Base-by-base conservation (phyloP, 2,113 vertebrate genomes). In the Pachyramphus minor region DNA sequence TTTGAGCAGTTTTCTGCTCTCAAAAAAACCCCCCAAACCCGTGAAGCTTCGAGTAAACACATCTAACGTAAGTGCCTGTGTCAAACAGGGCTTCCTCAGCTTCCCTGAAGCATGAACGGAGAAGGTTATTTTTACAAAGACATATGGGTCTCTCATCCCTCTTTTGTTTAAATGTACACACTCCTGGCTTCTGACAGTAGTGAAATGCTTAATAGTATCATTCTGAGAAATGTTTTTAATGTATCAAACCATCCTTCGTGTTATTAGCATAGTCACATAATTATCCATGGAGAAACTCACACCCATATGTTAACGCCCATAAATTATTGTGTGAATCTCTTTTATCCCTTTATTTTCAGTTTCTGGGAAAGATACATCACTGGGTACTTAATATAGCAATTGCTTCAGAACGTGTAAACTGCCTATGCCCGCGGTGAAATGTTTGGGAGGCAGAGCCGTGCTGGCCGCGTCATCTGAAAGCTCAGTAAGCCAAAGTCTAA, bases 181-280 rank as follows among this genome's bases (percentile, higher is more conserved):
- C 31, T 71, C 22, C 52, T 82, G 79, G 12, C 37, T 69, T 30
- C 45, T 86, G 80, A 47, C 35, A n/a, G 30, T 75, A 77, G 74
- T 55, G 30, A 73, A 72, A 90, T 59, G 23, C 79, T 86, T 73
- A 56, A 22, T 79, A 90, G 60, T 64, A 72, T 41, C 30, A 52
- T 33, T 81, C 64, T 56, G 83, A 81, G 60, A 71, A 17, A 15
- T 52, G 31, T 24, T 59, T 84, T 90, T 80, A 59, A 88, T 72
- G 45, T 93, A 92, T 92, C 86, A 89, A 94, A 89, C 84, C 76
- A 94, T 87, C 92, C 60, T 68, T 78, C 49, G 80, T 2, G 0
- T 97, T 90, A 95, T 81, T 92, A 90, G 62, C 60, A 24, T 19
- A 87, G 92, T 63, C 86, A 93, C 83, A 11, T 94, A 96, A 97